These are phyloP conservation scores for Acrocyrtus sp. DNA, from an alignment of 2,888 invertebrate genomes.

Conservation along the genomic window DNA sequence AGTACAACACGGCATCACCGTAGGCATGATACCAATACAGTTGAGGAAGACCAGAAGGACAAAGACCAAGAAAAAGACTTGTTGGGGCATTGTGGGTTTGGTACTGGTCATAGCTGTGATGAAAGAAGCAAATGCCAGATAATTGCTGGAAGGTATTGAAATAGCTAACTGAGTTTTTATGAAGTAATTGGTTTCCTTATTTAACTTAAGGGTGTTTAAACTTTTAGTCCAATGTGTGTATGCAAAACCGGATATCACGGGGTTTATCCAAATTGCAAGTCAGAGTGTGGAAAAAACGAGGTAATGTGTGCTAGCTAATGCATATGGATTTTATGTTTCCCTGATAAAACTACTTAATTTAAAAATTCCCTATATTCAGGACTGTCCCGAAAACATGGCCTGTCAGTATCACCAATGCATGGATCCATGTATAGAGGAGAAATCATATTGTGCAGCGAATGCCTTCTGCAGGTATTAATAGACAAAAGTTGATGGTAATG, in stretches of 20 bases:
- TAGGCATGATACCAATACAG: slow-evolving; percentile 8
- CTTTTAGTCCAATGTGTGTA: slow-evolving; percentile 44
- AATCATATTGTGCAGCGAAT: slow-evolving; percentile 32
- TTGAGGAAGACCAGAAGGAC: neutral
- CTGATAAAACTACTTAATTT: no score
- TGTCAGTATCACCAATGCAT: slow-evolving; percentile 47
- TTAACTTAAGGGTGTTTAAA: no score
- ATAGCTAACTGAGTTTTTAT: no score
- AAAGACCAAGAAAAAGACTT: no score
- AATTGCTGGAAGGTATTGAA: slow-evolving; percentile 23
- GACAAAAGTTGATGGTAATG: neutral
- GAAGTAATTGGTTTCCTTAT: no score
- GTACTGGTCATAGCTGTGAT: slow-evolving; percentile 38
- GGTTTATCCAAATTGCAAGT: slow-evolving; percentile 44
- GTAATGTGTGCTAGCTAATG: no score
- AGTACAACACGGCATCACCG: slow-evolving; percentile 20
- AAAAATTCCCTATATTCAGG: no score
- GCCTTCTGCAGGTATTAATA: slow-evolving; percentile 46
- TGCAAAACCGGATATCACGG: slow-evolving; percentile 40
- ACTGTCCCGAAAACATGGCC: slow-evolving; percentile 37
- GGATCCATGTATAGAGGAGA: slow-evolving; percentile 45
- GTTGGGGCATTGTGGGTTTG: slow-evolving; percentile 37
- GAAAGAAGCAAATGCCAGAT: slow-evolving; percentile 42
- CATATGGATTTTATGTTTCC: no score
- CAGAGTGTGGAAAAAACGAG: slow-evolving; percentile 44